Evolutionary conservation across 2,888 invertebrate species (phyloP), one percentile per base, ranked within the genome.

Genomic region (Metallyticus violacea): DNA sequence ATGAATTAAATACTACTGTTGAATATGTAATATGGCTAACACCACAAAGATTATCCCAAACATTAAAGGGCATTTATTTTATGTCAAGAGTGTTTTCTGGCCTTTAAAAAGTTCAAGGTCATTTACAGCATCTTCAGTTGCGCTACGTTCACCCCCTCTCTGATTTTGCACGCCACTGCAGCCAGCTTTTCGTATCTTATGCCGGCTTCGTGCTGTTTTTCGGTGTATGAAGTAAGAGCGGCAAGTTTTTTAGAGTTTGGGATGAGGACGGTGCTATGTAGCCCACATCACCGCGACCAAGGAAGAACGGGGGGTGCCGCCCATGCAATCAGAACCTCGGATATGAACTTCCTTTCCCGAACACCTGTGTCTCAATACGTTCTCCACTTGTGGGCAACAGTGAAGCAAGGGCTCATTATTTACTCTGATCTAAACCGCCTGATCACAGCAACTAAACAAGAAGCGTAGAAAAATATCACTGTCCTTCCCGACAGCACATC

Each of bases 261-360:
- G 27, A 62, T 3, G 84, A 26, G 9, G 25, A 26, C 29, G 30
- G n/a, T 30, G 85, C 22, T 27, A 77, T 7, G 26, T 25, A 79
- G 85, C 22, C 85, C 77, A 77, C 77, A 81, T 29, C 81, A 86
- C 81, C 81, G 81, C 26, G 40, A 81, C 81, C 85, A n/a, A n/a
- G 40, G 40, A 62, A 22, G 79, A n/a, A n/a, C 9, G 79, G 22
- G 26, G n/a, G 79, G 79, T 27, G 79, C 26, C 79, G 79, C n/a
- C 86, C 77, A 78, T 81, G 86, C 81, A 86, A 86, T 86, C 81
- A 86, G 30, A 82, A 86, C 81, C 86, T 27, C 15, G 86, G 83
- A 77, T 83, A 85, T 85, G 85, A 85, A 85, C 80, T 85, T 76
- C 80, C 81, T 76, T 26, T 76, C 77, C 27, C n/a, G 76, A 76